Conservation (phyloP, 2,888 invertebrate species). For the Panopea generosa region DNA sequence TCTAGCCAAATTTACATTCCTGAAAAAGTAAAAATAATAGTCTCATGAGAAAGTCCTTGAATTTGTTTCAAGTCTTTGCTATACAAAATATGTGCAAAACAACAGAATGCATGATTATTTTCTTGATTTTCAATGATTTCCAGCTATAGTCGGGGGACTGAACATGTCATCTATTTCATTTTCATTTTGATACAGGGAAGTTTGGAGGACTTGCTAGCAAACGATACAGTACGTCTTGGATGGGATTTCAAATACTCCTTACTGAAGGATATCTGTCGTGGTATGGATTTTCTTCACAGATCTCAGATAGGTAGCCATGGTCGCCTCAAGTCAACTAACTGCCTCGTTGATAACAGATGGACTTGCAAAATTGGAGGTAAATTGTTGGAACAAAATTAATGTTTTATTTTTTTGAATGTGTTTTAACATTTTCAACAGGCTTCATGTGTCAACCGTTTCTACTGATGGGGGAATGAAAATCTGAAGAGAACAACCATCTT, state of each 20-base stretch:
- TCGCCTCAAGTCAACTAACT: conserved; percentile 74
- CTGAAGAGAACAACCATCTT: no score
- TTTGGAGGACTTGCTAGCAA: conserved; percentile 76
- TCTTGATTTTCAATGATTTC: no score
- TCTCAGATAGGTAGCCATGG: conserved; percentile 75
- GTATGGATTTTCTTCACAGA: conserved; percentile 76
- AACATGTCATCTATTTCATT: no score
- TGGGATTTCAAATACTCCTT: conserved; percentile 78
- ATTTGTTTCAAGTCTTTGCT: no score
- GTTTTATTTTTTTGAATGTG: neutral
- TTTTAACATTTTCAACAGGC: neutral
- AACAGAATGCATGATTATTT: no score
- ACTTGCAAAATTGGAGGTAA: conserved; percentile 74
- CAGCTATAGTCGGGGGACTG: no score
- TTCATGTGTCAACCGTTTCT: neutral
- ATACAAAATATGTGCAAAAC: no score
- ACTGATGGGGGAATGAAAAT: neutral
- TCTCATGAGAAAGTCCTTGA: no score
- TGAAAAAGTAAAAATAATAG: no score
- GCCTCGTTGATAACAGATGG: conserved; percentile 79
- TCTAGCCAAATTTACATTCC: no score
- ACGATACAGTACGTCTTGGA: conserved; percentile 75
- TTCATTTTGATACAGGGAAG: conserved; percentile 67
- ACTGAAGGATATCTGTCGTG: conserved; percentile 72
- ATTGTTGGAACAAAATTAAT: neutral